Evolutionary conservation across 2,888 invertebrate species (phyloP), one percentile per base, ranked within the genome.

Genomic region (Dioctria rufipes): DNA sequence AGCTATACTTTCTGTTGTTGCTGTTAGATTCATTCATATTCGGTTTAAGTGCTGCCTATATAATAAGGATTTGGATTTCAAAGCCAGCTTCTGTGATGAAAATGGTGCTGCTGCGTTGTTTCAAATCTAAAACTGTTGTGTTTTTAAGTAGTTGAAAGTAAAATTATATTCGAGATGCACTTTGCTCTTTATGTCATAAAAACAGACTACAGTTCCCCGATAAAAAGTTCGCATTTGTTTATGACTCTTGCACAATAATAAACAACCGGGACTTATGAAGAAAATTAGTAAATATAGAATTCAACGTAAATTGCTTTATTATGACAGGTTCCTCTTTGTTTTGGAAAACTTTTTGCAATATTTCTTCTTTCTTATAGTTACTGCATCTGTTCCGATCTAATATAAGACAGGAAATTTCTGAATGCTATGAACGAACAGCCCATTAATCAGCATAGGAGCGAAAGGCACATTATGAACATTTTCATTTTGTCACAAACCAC

Each of bases 401-500:
- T 25, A 5, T 11, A 8, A 5, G n/a, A n/a, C 60, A 25, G 11
- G 11, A 6, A 61, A 37, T 37, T 3, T 61, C n/a, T 5, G 39
- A 37, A 61, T 61, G 61, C 37, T 61, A 37, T n/a, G 25, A 6
- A 6, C 37, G 61, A 39, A 61, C 2, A 11, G n/a, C 11, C 39
- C 61, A 61, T 61, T 61, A 61, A 61, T 61, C 61, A 61, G 6
- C 54, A 8, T 8, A 54, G 54, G n/a, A 61, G 39, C 37, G 4
- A 54, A 73, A 40, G 60, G 60, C 73, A 60, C 73, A 73, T 73
- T 73, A 77, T 77, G 61, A 77, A 77, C 43, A 77, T 77, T 77
- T 63, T 77, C 46, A 61, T 77, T 77, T 77, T 77, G 77, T 77
- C 77, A 51, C 77, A 61, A 46, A 63, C 63, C 61, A 46, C 49